Percentiles rank a stretch among this genome's conserved stretches.
Conservation (phyloP, 2,888 invertebrate species). For the Sicus ferrugineus region DNA sequence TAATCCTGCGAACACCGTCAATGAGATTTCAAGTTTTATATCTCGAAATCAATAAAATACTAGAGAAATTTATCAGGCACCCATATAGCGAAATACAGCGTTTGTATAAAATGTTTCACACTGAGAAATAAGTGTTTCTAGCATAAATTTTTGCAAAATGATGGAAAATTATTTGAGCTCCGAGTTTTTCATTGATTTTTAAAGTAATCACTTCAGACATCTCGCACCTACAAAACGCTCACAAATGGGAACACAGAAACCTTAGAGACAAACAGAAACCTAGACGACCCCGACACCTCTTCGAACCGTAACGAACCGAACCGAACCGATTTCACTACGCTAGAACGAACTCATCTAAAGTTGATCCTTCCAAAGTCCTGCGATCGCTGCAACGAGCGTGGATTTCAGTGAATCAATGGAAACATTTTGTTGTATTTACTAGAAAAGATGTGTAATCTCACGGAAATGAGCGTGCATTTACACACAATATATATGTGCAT, state of each 20-base stretch:
- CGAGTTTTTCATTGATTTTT: neutral
- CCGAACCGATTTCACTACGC: neutral
- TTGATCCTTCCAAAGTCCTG: neutral
- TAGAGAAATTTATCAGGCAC: neutral
- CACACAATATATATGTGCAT: constrained; percentile 9
- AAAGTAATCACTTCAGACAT: neutral
- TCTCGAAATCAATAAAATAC: neutral
- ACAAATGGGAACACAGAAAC: too few species aligned
- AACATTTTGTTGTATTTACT: neutral
- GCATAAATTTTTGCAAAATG: neutral
- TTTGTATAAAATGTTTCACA: neutral
- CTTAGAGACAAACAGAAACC: too few species aligned
- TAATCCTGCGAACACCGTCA: too few species aligned
- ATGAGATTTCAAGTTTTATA: neutral
- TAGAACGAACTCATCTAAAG: neutral
- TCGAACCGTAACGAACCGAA: neutral
- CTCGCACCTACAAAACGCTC: neutral
- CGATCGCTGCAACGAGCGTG: neutral
- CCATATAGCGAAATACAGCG: neutral
- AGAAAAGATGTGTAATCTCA: neutral
- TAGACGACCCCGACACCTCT: neutral
- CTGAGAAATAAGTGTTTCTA: neutral
- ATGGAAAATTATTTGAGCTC: neutral
- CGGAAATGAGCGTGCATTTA: constrained; percentile 2
- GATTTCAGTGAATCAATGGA: neutral